Evolutionary conservation across 2,113 vertebrate species (phyloP), one percentile per base, ranked within the genome.

Genomic region (Maccullochella peelii): DNA sequence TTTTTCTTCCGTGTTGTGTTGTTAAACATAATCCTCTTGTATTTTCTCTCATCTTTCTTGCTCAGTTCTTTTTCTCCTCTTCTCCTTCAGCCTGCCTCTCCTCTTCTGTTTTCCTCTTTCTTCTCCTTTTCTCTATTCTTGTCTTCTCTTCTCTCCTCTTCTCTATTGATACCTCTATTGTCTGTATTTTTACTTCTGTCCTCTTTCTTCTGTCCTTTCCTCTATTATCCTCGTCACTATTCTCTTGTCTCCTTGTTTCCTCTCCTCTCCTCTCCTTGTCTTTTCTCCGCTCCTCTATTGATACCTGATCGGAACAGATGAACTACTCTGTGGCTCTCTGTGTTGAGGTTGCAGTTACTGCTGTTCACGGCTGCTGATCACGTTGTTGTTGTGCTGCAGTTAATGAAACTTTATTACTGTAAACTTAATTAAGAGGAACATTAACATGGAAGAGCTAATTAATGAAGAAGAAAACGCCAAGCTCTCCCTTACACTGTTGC

Each of bases 371-470:
- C 61, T 50, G 11, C 36, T 62, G 65, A 36, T 81, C 76, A 14
- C 67, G 21, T 52, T 84, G 69, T 66, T 69, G 78, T 73, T 62
- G 57, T 66, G 63, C 59, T 58, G 47, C 44, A 27, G 40, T 42
- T 52, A 84, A 83, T 74, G 27, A 68, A 88, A 90, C 88, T 79
- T 82, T 82, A 82, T 76, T 82, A 33, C 33, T 33, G 33, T 33
- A 67, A 86, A 84, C n/a, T 67, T 67, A 73, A 84, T 82, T 83
- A 77, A 80, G 9, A 63, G 73, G 30, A 82, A 68, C 70, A 49
- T 86, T 71, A 68, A 72, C 59, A 65, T 30, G 33, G 50, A 58
- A 47, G 27, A 58, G 62, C n/a, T 69, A 58, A 82, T 77, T 70
- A 30, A 77, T 69, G 10, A n/a, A 52, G 42, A 75, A 30, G 50